Conservation (phyloP, 1,140 invertebrate genomes). For the Diabrotica undecimpunctata region DNA sequence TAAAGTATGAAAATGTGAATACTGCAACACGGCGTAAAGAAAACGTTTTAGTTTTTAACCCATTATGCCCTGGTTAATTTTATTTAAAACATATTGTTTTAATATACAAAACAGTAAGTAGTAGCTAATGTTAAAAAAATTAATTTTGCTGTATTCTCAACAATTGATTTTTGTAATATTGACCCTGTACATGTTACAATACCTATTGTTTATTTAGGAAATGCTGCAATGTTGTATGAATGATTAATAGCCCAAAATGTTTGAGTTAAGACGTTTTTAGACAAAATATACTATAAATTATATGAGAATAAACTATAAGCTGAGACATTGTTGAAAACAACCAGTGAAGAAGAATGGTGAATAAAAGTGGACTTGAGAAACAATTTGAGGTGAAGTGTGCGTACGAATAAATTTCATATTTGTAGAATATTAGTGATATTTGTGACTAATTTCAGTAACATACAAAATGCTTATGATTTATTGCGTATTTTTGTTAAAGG, state of each 20-base stretch:
- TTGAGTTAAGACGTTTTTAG: slow-evolving; percentile 42
- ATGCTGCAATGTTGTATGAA: slow-evolving; percentile 37
- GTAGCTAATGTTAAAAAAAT: too few species aligned
- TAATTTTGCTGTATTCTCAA: too few species aligned
- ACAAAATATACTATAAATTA: slow-evolving; percentile 40
- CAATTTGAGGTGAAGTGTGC: slow-evolving; percentile 41
- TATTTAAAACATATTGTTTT: too few species aligned
- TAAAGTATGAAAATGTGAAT: too few species aligned
- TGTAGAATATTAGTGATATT: slow-evolving; percentile 44
- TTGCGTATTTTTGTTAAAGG: slow-evolving; percentile 29
- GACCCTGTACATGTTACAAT: slow-evolving; percentile 19
- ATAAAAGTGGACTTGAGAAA: slow-evolving; percentile 37
- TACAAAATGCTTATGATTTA: slow-evolving; percentile 29
- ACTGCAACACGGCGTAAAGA: too few species aligned
- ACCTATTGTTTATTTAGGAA: slow-evolving; percentile 35
- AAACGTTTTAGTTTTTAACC: too few species aligned
- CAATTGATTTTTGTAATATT: too few species aligned
- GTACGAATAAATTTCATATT: slow-evolving; percentile 40
- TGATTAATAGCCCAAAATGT: slow-evolving; percentile 42
- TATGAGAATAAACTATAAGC: slow-evolving; percentile 38
- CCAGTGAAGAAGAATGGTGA: slow-evolving; percentile 26
- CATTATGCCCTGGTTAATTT: too few species aligned
- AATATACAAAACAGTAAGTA: too few species aligned
- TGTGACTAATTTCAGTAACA: slow-evolving; percentile 41
- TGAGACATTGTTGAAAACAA: slow-evolving; percentile 36